Conservation (phyloP, 2,888 invertebrate species). For the Conomelus anceps region DNA sequence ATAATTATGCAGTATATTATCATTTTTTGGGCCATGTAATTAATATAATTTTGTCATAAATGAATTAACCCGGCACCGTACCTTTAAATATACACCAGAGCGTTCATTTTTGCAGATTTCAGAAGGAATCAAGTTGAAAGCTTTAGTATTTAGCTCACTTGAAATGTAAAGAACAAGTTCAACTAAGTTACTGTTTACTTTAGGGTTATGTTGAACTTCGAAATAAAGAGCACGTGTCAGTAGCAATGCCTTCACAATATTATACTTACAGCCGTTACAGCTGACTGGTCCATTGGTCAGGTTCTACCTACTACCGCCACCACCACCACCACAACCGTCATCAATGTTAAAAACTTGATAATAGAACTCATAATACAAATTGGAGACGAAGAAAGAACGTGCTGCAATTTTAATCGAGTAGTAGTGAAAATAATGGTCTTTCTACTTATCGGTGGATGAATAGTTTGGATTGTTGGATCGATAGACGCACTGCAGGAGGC, state of each 20-base stretch:
- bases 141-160: too few relatives aligned
- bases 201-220: neutral
- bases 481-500: neutral
- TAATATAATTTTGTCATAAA: too few relatives aligned
- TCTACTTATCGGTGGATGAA: neutral
- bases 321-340: too few relatives aligned
- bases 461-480: neutral
- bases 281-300: neutral
- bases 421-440: neutral
- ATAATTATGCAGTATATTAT: too few relatives aligned
- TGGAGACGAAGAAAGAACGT: neutral
- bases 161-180: too few relatives aligned
- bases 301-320: too few relatives aligned
- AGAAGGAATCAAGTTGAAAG: too few relatives aligned
- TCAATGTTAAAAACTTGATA: too few relatives aligned
- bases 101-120: too few relatives aligned
- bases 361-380: neutral
- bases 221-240: neutral
- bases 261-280: neutral
- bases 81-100: too few relatives aligned
- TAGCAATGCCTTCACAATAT: neutral
- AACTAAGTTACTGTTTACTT: neutral
- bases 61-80: too few relatives aligned
- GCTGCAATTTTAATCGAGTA: neutral
- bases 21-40: too few relatives aligned